phyloP scores from a whole-genome alignment of 2,888 invertebrate species.

The Folsomia candida region DNA sequence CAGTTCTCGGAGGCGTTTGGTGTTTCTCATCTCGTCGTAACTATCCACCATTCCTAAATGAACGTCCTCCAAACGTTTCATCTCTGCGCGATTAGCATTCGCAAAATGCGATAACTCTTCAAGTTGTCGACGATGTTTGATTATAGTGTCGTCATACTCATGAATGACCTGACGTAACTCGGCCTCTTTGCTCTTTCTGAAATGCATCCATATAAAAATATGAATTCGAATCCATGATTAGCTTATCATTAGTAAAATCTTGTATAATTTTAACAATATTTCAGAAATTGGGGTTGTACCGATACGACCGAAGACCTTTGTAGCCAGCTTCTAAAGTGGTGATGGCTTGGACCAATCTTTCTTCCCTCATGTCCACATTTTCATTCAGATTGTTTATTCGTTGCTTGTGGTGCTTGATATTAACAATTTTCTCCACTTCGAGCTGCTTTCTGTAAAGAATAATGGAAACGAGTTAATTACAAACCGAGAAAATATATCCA shows the following conservation, averaged over 20 bases:
- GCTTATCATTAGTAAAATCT: background rate
- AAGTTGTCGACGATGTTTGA: constrained; percentile 32
- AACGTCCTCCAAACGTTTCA: constrained; percentile 25
- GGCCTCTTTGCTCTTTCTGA: constrained; percentile 16
- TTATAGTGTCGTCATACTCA: constrained; percentile 34
- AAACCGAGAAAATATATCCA: background rate
- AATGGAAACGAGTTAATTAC: too few species aligned
- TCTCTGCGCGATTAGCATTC: background rate
- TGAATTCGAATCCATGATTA: too few species aligned
- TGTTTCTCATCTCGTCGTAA: constrained; percentile 44
- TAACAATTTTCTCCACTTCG: background rate
- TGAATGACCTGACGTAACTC: constrained; percentile 29
- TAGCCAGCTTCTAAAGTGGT: background rate
- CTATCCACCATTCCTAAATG: constrained; percentile 36
- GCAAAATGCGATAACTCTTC: constrained; percentile 32
- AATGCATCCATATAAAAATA: background rate
- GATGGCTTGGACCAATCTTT: background rate
- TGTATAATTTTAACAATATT: background rate
- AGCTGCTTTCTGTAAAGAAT: background rate
- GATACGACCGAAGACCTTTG: background rate
- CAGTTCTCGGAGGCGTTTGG: constrained; percentile 35
- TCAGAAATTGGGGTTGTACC: background rate
- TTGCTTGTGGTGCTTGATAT: background rate
- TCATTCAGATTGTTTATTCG: background rate
- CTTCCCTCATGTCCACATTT: background rate